phyloP scores from a whole-genome alignment of 1,140 invertebrate genomes.

The Eriocheir sinensis region DNA sequence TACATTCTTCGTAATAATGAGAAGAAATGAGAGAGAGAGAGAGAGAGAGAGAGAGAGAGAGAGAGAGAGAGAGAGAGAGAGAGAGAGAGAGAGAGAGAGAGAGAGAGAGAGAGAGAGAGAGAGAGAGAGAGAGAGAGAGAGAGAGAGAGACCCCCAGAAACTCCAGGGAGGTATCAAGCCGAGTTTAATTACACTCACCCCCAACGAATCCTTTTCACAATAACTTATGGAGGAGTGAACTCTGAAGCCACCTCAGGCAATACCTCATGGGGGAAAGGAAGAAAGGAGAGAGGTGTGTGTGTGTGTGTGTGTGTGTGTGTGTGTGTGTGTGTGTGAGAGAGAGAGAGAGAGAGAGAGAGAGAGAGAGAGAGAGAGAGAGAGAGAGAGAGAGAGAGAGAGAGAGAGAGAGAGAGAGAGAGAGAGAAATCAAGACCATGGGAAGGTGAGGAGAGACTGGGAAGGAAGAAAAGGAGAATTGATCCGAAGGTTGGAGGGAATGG shows the following conservation, averaged over 20 bases:
- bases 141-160: too few species aligned
- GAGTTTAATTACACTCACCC: too few species aligned
- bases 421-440: not conserved
- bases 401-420: not conserved
- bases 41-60: not conserved
- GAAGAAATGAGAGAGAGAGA: not conserved
- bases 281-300: too few species aligned
- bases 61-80: slow-evolving; percentile 22
- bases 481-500: not conserved
- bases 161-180: too few species aligned
- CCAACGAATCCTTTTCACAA: too few species aligned
- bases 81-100: not conserved
- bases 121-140: too few species aligned
- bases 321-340: not conserved
- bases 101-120: too few species aligned
- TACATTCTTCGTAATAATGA: too few species aligned
- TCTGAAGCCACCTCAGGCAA: too few species aligned
- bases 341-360: not conserved
- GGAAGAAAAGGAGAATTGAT: not conserved
- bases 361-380: not conserved
- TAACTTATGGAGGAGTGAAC: too few species aligned
- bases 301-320: too few species aligned
- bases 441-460: not conserved
- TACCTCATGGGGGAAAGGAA: too few species aligned
- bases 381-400: not conserved